Conservation (phyloP, 2,113 vertebrate species). For the Trinectes maculatus region DNA sequence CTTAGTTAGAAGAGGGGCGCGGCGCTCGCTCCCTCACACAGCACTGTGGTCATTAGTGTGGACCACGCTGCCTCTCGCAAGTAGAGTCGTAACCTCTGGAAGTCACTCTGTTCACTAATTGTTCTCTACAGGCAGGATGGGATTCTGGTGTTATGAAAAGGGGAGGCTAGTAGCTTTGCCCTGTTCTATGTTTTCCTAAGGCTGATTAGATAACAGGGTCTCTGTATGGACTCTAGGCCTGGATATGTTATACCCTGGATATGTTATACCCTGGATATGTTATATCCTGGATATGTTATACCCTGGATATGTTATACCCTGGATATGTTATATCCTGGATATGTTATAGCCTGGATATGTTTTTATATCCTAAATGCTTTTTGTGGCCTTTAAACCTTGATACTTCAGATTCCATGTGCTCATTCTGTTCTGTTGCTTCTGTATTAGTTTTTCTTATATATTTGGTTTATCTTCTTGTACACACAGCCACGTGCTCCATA, state of each 20-base stretch:
- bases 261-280: too few species aligned
- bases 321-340: too few species aligned
- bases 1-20: slow-evolving; percentile 50
- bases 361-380: too few species aligned
- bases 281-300: too few species aligned
- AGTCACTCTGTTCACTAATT: slow-evolving; percentile 67
- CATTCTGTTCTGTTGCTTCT: neutral
- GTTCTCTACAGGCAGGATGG: slow-evolving; percentile 49
- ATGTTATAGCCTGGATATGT: too few species aligned
- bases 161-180: slow-evolving; percentile 35
- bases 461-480: slow-evolving; percentile 19
- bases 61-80: slow-evolving; percentile 42
- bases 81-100: slow-evolving; percentile 48
- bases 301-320: too few species aligned
- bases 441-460: neutral
- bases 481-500: slow-evolving; percentile 20
- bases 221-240: slow-evolving; percentile 29
- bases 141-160: slow-evolving; percentile 53
- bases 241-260: slow-evolving; percentile 13
- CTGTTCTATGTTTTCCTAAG: slow-evolving; percentile 57
- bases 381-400: neutral
- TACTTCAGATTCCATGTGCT: neutral
- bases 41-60: slow-evolving; percentile 57
- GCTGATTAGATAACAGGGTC: slow-evolving; percentile 56
- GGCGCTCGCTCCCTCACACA: slow-evolving; percentile 32